These are phyloP conservation scores for Beris chalybata DNA, from an alignment of 2,888 invertebrate genomes.

Conservation along the genomic window DNA sequence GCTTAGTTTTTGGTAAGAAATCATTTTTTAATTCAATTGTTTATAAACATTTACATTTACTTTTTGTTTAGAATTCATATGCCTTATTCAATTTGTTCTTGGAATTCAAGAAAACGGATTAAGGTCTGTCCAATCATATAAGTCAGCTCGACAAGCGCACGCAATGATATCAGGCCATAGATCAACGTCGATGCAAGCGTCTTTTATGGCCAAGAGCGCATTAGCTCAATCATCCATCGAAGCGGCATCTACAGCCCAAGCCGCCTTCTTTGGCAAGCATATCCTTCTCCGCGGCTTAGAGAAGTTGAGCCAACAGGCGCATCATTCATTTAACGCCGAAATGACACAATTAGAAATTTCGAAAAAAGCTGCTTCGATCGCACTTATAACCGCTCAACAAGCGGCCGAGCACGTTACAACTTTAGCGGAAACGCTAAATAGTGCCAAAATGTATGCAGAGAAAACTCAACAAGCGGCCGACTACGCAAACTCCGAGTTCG, in stretches of 20 bases:
- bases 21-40: too few species aligned
- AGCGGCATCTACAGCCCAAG: constrained; percentile 69
- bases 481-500: constrained; percentile 70
- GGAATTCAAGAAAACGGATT: too few species aligned
- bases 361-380: constrained; percentile 67
- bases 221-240: constrained; percentile 76
- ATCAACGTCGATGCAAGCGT: constrained; percentile 76
- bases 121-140: too few species aligned
- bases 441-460: constrained; percentile 64
- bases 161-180: constrained; percentile 73
- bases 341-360: constrained; percentile 71
- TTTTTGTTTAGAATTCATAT: too few species aligned
- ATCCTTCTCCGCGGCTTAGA: constrained; percentile 70
- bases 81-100: too few species aligned
- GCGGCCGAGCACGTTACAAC: constrained; percentile 68
- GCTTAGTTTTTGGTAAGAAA: too few species aligned
- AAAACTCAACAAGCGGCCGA: constrained; percentile 71
- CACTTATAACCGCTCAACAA: constrained; percentile 68
- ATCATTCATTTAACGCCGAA: constrained; percentile 68
- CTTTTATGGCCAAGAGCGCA: constrained; percentile 76
- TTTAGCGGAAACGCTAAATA: constrained; percentile 71
- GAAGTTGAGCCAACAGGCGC: constrained; percentile 74
- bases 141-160: constrained; percentile 74
- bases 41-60: too few species aligned
- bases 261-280: constrained; percentile 68